These are phyloP conservation scores for Peucedramus taeniatus DNA, from an alignment of 2,113 vertebrate species.

Conservation along the genomic window DNA sequence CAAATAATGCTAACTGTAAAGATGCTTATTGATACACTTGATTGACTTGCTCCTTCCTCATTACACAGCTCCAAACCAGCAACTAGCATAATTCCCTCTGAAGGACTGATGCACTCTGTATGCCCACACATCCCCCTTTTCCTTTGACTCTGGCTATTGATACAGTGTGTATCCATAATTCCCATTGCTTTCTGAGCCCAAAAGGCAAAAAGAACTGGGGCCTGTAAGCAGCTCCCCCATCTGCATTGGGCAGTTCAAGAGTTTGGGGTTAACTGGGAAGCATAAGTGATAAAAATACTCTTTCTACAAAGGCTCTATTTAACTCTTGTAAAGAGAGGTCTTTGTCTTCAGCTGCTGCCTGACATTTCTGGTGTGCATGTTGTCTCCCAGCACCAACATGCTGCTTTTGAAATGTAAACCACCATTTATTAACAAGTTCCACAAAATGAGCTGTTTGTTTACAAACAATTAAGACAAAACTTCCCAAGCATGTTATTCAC, in stretches of 20 bases:
- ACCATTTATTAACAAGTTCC: slow-evolving; percentile 1
- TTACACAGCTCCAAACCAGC: background rate
- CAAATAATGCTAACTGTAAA: background rate
- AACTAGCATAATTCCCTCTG: background rate
- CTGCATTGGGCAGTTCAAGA: background rate
- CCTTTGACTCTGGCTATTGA: background rate
- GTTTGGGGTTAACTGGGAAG: background rate
- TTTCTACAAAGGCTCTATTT: slow-evolving; percentile 44
- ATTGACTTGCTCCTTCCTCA: background rate
- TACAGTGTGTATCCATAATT: accelerated
- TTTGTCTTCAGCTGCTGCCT: slow-evolving; percentile 29
- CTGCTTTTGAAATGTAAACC: slow-evolving; percentile 14
- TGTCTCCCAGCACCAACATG: slow-evolving; percentile 2
- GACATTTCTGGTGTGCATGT: background rate
- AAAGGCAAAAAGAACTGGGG: background rate
- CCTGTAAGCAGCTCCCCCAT: background rate
- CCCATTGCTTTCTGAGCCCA: background rate
- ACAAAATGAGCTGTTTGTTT: background rate
- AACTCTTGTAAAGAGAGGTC: background rate
- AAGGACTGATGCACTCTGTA: background rate
- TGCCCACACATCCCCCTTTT: background rate
- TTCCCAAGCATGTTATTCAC: background rate
- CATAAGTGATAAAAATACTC: background rate
- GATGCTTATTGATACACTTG: background rate
- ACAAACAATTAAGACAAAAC: background rate